Evolutionary conservation across 2,888 invertebrate genomes (phyloP), one percentile per base, ranked within the genome.

Genomic region (Allacma fusca): DNA sequence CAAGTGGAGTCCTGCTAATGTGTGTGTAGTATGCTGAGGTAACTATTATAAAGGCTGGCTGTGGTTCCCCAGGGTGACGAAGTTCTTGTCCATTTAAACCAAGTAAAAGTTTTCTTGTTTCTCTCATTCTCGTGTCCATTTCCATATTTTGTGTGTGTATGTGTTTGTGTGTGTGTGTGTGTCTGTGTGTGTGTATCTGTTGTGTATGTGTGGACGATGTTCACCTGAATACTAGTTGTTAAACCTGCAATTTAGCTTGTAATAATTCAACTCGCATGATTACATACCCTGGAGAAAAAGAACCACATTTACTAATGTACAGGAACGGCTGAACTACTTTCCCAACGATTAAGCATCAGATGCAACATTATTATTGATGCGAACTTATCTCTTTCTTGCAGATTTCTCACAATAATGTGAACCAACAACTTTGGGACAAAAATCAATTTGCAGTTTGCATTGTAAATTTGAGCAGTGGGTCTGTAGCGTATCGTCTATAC

Each of bases 31-130:
- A 50, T 16, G 50, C 16, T 50, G 16, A 50, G 16, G 50, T 50
- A n/a, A 19, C 16, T 16, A 50, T 62, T 23, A 62, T 7, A 26
- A 62, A 26, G 62, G 16, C 26, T 2, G 62, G 13, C 13, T 62
- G 62, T 9, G 62, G 23, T 23, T 62, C 62, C 62, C 26, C 62
- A 26, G 62, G 62, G 62, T 62, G 62, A 62, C 26, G 62, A 62
- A 23, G 26, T 62, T 62, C 62, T 23, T 62, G 62, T 26, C 62
- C 62, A 62, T 62, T 62, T n/a, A 9, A 26, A 62, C 23, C 62
- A 62, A 62, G 62, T 62, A 62, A 62, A 62, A 62, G 62, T 62
- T 26, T 62, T 62, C 24, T 62, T 62, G 62, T 26, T 26, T 62
- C 23, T 62, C 13, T 2, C 62, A 62, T 62, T 26, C 23, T 62